These are phyloP conservation scores for Catocala sponsa DNA, from an alignment of 2,888 invertebrate species.

Conservation along the genomic window DNA sequence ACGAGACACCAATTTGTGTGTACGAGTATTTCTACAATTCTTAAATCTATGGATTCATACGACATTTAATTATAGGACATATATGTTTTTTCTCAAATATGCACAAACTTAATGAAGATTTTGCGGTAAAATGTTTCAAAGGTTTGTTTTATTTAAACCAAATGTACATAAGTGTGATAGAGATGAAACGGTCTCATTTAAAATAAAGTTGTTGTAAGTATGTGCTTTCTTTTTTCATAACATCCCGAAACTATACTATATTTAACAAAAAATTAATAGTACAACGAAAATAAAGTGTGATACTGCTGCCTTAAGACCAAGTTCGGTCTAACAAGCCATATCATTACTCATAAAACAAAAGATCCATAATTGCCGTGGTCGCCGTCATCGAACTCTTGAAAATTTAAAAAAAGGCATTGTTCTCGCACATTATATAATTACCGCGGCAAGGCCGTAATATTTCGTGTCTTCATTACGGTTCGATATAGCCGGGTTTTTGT, in stretches of 20 bases:
- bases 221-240: conserved; percentile 50
- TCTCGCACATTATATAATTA: too few species aligned
- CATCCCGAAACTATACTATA: conserved; percentile 2
- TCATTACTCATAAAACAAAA: too few species aligned
- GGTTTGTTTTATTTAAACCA: conserved; percentile 87
- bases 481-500: too few species aligned
- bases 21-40: conserved; percentile 72
- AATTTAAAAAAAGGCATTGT: too few species aligned
- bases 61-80: conserved; percentile 71
- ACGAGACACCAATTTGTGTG: conserved; percentile 78
- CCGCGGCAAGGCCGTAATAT: too few species aligned
- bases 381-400: too few species aligned
- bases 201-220: conserved; percentile 87
- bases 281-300: too few species aligned
- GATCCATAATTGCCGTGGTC: too few species aligned
- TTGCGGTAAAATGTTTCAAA: conserved; percentile 81
- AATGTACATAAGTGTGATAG: conserved; percentile 88
- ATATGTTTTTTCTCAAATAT: conserved; percentile 84
- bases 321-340: too few species aligned
- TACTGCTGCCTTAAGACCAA: too few species aligned
- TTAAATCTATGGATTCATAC: conserved; percentile 77
- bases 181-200: conserved; percentile 87
- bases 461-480: too few species aligned
- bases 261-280: too few species aligned
- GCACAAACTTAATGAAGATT: conserved; percentile 85